Evolutionary conservation across 2,113 vertebrate genomes (phyloP).

Genomic region (Zapornia atra): DNA sequence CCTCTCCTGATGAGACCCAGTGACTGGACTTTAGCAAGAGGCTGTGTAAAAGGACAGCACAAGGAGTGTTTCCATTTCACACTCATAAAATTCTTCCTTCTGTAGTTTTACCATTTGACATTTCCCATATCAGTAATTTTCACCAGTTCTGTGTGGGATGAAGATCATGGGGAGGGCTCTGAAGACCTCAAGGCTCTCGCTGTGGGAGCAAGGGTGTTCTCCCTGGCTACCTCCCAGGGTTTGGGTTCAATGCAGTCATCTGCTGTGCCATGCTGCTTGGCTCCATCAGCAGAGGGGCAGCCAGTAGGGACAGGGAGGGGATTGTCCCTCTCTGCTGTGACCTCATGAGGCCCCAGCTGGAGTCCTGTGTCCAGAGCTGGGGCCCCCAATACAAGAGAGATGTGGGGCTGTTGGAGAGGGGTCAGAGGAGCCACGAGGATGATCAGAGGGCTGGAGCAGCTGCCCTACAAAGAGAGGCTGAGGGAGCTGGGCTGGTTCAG

Average conservation of each 20-base stretch:
- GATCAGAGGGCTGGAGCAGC: no score
- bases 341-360: no score
- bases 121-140: background rate
- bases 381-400: no score
- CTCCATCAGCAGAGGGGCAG: no score
- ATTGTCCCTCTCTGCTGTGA: no score
- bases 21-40: background rate
- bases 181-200: background rate
- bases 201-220: background rate
- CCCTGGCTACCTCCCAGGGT: background rate
- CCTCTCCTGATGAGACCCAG: background rate
- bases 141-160: background rate
- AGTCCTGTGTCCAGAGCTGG: no score
- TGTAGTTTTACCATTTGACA: background rate
- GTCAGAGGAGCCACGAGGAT: no score
- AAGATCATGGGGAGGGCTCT: background rate
- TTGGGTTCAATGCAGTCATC: accelerated
- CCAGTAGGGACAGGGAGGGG: no score
- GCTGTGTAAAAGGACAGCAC: background rate
- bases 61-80: background rate
- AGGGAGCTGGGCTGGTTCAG: no score
- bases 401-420: no score
- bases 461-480: no score
- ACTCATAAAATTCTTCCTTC: background rate
- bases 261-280: background rate